Evolutionary conservation across 35 echinoderm and acorn worm species (phyloP), one percentile per base, ranked within the genome.

Genomic region (Lytechinus variegatus): DNA sequence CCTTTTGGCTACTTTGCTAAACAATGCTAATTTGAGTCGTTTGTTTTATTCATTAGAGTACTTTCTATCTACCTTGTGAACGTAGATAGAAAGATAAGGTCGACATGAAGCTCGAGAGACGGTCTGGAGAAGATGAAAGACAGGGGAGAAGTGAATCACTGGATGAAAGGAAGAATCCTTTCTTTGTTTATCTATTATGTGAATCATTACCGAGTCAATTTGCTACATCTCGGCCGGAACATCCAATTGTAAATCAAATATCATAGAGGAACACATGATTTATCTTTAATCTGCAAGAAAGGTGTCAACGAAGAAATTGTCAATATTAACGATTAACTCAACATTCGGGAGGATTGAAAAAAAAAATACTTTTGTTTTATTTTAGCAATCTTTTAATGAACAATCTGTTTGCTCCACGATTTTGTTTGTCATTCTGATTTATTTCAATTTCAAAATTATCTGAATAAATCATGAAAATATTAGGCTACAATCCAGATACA

Each of bases 1-100:
- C 66, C 66, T 79, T 79, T 79, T 6, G 21, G 12, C 19, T 2
- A 24, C 66, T 24, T 79, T 24, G 66, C 66, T 14, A 79, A 79
- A 79, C 66, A 79, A 79, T 79, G 66, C 66, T 79, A 79, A 79
- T 79, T 79, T 79, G 12, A 79, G 16, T 79, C 66, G 66, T 79
- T 79, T 79, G 66, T 79, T 79, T 79, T 79, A 79, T 79, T 79
- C 66, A 79, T 79, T 79, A 79, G 19, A 6, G 66, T 79, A 79
- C 66, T 79, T 79, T 79, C n/a, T 24, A 79, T 24, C n/a, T 16
- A 19, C 66, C 19, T 24, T 24, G 19, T 24, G 66, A 79, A 79
- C n/a, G 6, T 24, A 79, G 66, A 79, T 79, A 19, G 66, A 79
- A 5, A 79, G 66, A 24, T 27, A n/a, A 3, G 66, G 21, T 24